Percentiles rank a stretch among this genome's conserved stretches.
These are phyloP conservation scores for Julus scanicus DNA, from an alignment of 2,888 invertebrate genomes.

Conservation along the genomic window DNA sequence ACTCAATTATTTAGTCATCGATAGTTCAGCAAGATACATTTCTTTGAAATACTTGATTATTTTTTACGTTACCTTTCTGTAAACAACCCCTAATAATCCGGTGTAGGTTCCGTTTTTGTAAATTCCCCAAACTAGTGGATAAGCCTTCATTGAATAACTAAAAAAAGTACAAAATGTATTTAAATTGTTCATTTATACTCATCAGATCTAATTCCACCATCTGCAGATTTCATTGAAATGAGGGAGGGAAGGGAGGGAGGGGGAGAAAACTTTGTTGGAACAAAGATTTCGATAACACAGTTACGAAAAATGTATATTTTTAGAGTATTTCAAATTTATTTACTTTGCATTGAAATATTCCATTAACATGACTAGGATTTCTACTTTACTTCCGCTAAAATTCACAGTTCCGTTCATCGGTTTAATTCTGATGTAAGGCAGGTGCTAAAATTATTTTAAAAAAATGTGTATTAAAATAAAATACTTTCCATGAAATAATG, in stretches of 20 bases:
- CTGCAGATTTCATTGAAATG: too few species aligned
- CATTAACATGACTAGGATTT: not conserved
- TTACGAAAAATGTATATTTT: not conserved
- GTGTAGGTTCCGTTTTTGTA: conserved; percentile 10
- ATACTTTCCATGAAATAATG: too few species aligned
- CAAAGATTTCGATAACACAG: not conserved
- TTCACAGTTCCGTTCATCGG: not conserved
- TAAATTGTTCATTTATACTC: too few species aligned
- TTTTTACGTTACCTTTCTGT: conserved; percentile 20
- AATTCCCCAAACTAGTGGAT: conserved; percentile 36
- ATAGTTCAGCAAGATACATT: too few species aligned
- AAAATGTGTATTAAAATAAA: not conserved
- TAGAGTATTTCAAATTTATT: not conserved
- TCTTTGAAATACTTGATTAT: too few species aligned
- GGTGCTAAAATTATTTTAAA: not conserved
- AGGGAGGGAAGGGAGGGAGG: too few species aligned
- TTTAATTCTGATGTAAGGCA: not conserved
- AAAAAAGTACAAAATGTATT: not conserved
- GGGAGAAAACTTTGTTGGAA: too few species aligned
- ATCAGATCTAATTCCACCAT: too few species aligned
- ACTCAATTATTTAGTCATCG: too few species aligned
- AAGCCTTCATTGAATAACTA: not conserved
- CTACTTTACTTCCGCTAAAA: conserved; percentile 21
- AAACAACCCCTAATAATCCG: conserved; percentile 15
- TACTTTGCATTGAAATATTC: conserved; percentile 44